Evolutionary conservation across 2,113 vertebrate genomes (phyloP).

Genomic region (Polypterus bichir): DNA sequence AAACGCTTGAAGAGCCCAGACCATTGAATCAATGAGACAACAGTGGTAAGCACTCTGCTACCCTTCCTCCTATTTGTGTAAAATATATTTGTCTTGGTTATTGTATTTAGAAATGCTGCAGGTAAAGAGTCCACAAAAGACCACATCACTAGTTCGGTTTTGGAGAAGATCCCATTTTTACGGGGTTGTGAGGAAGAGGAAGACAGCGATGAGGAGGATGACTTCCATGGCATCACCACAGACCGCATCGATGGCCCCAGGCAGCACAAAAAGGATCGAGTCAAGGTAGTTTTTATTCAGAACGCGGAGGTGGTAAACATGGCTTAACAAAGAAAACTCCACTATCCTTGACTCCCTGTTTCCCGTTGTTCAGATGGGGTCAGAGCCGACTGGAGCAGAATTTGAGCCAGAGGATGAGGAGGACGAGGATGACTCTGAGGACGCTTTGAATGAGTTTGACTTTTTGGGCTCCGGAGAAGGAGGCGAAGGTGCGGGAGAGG

Average conservation of each 20-base stretch:
- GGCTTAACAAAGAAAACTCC: too few species aligned
- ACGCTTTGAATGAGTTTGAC: slow-evolving; percentile 77
- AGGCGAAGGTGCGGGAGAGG: slow-evolving; percentile 63
- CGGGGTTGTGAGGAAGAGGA: slow-evolving; percentile 70
- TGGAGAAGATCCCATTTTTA: slow-evolving; percentile 73
- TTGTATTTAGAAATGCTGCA: slow-evolving; percentile 50
- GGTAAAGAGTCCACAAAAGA: slow-evolving; percentile 64
- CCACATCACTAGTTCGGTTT: slow-evolving; percentile 43
- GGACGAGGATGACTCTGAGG: slow-evolving; percentile 77
- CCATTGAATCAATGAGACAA: too few species aligned
- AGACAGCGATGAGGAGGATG: slow-evolving; percentile 77
- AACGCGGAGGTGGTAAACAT: background rate
- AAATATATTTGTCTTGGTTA: background rate
- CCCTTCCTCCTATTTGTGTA: background rate
- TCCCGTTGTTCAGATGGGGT: slow-evolving; percentile 39
- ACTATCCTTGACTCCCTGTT: rapidly evolving
- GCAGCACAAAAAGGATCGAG: slow-evolving; percentile 60
- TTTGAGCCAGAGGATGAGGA: slow-evolving; percentile 68
- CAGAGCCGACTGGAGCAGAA: slow-evolving; percentile 64
- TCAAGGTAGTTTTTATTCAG: slow-evolving; percentile 33
- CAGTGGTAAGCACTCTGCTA: too few species aligned
- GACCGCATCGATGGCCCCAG: slow-evolving; percentile 59
- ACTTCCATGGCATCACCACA: slow-evolving; percentile 57
- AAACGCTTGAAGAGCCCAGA: too few species aligned
- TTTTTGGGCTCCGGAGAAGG: slow-evolving; percentile 79